A percentile compares a stretch with the other conserved stretches of the same genome.
These are phyloP conservation scores for Deilephila elpenor DNA, from an alignment of 2,888 invertebrate genomes.

Conservation along the genomic window DNA sequence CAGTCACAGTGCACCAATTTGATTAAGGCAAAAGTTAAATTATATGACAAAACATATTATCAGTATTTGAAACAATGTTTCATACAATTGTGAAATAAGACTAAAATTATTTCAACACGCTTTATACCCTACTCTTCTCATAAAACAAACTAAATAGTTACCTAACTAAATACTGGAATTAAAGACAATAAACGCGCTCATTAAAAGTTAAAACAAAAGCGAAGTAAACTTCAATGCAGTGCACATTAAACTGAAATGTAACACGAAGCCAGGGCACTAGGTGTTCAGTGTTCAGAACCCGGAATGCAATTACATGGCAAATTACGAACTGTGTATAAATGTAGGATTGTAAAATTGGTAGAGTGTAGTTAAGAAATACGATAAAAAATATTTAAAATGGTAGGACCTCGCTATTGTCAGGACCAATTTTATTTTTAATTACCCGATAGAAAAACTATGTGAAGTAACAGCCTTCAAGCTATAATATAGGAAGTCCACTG, in stretches of 20 bases:
- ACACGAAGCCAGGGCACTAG: no score
- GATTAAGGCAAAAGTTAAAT: no score
- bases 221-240: not conserved
- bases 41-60: no score
- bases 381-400: no score
- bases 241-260: not conserved
- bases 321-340: not conserved
- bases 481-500: no score
- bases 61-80: no score
- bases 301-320: not conserved
- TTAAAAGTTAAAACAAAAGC: constrained; percentile 15
- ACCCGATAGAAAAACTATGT: no score
- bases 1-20: no score
- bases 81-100: not conserved
- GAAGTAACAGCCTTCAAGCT: no score
- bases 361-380: no score
- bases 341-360: not conserved
- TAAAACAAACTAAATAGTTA: not conserved
- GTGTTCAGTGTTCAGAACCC: not conserved
- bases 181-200: constrained; percentile 10
- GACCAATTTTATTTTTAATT: no score
- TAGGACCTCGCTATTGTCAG: no score
- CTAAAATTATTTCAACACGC: not conserved
- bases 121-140: not conserved
- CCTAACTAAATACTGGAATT: constrained; percentile 16